Base-by-base conservation (phyloP, 2,113 vertebrate species). In the Zosterops lateralis region DNA sequence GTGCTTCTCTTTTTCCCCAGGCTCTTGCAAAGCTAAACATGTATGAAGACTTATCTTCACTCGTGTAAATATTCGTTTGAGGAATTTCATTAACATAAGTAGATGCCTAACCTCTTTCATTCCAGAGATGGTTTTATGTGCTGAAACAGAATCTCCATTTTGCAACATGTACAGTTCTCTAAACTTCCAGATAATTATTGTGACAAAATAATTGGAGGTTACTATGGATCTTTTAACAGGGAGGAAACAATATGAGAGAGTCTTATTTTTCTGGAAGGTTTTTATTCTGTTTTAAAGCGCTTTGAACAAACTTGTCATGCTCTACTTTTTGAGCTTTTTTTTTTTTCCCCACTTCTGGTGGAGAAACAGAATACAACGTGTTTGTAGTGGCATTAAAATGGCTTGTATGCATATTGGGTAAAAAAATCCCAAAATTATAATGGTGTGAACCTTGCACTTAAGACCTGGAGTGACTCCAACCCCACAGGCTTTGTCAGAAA, bases 1-100 rank as follows among this genome's bases (percentile, higher is more conserved):
- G 47, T 31, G 3, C 14, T 89, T 91, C 61, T 90, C 8, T 60
- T 20, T 96, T 91, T 34, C 70, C 40, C 17, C 71, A 92, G 82
- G 84, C 36, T 78, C 19, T 54, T 95, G 77, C 65, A 88, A 93
- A 96, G 78, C 72, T 93, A 94, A 96, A 92, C 19, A 50, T 48
- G 31, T 64, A 87, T 74, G 80, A 94, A 76, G 80, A 82, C 51
- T 93, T 90, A 93, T 90, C 68, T 92, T 94, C 64, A 20, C n/a
- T 92, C 45, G 1, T 72, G 54, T 62, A 96, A 91, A 92, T 85
- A 77, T 82, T 83, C 3, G 1, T 77, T 83, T 48, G 36, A 70
- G 62, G 83, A 82, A 89, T 87, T 89, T 91, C 60, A 95, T 89
- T 85, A 95, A 74, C 51, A 75, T 95, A 88, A 90, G 48, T 26